Evolutionary conservation across 92 coral and sea anemone species (phyloP), one percentile per base, ranked within the genome.

Genomic region (Bergia sp.): DNA sequence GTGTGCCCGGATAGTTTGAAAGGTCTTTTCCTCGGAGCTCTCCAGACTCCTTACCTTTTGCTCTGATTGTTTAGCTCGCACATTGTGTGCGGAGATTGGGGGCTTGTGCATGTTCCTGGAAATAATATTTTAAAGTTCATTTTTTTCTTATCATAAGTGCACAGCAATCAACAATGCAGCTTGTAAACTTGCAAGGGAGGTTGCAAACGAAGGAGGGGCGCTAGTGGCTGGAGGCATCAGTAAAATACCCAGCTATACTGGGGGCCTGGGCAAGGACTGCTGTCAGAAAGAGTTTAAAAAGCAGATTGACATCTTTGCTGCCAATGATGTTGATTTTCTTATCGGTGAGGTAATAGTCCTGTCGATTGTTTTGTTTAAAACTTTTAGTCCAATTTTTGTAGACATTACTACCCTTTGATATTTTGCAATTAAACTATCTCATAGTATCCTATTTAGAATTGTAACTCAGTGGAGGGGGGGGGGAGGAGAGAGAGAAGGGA

Each of bases 121-220:
- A 53, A 10, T 53, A 18, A 36, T 36, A 4, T 5, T 4, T 2
- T 5, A 16, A 43, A 15, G 7, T 41, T 7, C 45, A 37, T 58
- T 20, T 38, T 38, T 38, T 38, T 8, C 2, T 37, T 81, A 36
- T 11, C 53, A 43, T 1, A 9, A 79, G 83, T 49, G 83, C 18
- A 37, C 45, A 37, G 83, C 38, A 79, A 49, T 79, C 66, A 79
- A 79, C 65, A 53, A 47, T 9, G 83, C 83, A 0, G 83, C 83
- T 10, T 79, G 83, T 79, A 4, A 50, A 79, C 83, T 79, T 37
- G 83, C 83, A 53, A 49, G 69, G 38, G 83, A 79, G 67, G 83
- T 79, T 42, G 83, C 83, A 3, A n/a, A 79, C 23, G 83, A 79
- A 37, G 83, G 83, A 2, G 83, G 11, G 0, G 83, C 83, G 11